phyloP scores from a whole-genome alignment of 2,113 vertebrate species.

The Carassius auratus region DNA sequence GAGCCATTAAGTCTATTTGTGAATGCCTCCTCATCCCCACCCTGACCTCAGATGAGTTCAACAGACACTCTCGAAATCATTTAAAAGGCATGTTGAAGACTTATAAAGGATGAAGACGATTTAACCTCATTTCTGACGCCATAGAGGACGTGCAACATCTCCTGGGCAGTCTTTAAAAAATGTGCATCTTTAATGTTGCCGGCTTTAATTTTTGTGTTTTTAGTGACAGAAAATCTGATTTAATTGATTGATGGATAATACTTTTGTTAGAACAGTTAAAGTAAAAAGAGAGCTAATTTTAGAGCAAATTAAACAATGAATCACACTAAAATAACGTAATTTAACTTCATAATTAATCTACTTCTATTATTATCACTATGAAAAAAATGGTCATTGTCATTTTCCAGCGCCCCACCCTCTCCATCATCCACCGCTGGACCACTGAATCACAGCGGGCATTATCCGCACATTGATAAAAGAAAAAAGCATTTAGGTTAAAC shows the following conservation, averaged over 20 bases:
- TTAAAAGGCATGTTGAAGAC: slow-evolving; percentile 2
- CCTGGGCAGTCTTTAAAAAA: not conserved
- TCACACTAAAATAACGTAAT: not conserved
- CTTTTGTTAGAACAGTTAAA: not conserved
- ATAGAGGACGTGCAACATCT: not conserved
- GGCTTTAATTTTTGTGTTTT: not conserved
- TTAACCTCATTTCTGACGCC: not conserved
- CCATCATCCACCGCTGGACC: not conserved
- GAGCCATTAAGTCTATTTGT: slow-evolving; percentile 45
- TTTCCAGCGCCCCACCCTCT: slow-evolving; percentile 71
- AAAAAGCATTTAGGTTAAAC: not conserved
- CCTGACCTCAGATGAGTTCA: slow-evolving; percentile 11
- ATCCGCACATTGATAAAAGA: not conserved
- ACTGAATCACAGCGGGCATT: not conserved
- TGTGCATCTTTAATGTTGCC: not conserved
- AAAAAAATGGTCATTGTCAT: slow-evolving; percentile 41
- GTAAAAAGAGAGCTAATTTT: not conserved
- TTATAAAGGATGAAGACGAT: not conserved
- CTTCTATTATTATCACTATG: not conserved
- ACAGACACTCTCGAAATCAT: not conserved
- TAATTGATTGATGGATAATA: not conserved
- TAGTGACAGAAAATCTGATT: not conserved
- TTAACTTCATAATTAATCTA: not conserved
- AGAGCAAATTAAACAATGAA: not conserved
- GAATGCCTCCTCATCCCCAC: slow-evolving; percentile 26